A percentile compares a stretch with the other conserved stretches of the same genome.
Conservation (phyloP, 2,113 vertebrate genomes). For the Sciurus niger region DNA sequence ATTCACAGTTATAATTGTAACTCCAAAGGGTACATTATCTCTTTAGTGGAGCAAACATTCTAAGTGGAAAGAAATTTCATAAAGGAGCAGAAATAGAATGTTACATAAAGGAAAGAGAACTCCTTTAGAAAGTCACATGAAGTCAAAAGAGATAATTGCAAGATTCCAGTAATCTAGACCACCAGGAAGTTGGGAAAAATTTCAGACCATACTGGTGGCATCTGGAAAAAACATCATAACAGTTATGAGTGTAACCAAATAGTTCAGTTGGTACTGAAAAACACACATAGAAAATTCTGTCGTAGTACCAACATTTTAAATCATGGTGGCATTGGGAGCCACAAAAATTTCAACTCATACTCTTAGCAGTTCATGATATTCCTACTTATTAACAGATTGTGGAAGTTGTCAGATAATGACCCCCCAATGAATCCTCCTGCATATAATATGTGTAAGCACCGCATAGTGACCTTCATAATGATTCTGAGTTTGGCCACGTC, state of each 20-base stretch:
- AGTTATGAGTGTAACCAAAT: neutral
- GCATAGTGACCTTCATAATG: neutral
- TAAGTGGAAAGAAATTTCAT: neutral
- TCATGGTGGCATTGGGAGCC: neutral
- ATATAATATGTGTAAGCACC: neutral
- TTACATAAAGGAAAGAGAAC: neutral
- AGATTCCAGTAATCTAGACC: neutral
- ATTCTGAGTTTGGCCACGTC: neutral
- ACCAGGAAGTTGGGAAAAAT: neutral
- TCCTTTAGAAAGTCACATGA: neutral
- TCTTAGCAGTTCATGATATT: neutral
- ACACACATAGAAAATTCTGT: neutral
- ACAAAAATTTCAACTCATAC: neutral
- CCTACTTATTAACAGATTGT: neutral
- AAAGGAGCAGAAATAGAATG: neutral
- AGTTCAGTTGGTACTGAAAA: neutral
- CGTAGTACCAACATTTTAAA: neutral
- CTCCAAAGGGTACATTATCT: neutral
- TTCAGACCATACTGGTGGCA: accelerated
- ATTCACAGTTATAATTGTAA: neutral
- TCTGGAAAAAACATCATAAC: neutral
- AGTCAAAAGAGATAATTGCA: neutral
- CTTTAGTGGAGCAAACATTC: neutral
- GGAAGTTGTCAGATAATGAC: neutral
- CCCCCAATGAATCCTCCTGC: neutral